Evolutionary conservation across 2,797 vertebrate species (phyloP), one percentile per base, ranked within the genome.

Genomic region (Pipistrellus pipistrellus): DNA sequence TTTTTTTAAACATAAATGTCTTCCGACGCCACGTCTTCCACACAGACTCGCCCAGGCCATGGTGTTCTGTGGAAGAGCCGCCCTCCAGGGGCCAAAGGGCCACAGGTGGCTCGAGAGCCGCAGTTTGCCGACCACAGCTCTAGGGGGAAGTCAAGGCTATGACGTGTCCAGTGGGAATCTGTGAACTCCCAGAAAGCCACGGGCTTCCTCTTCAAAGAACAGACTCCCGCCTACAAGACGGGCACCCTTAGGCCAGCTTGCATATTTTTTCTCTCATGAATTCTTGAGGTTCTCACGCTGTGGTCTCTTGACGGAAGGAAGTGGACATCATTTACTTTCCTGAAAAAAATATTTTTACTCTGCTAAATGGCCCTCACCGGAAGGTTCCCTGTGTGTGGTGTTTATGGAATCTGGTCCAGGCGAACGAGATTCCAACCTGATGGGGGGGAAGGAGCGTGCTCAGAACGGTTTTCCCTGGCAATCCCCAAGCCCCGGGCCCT

Each of bases 291-390:
- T 88, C 88, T 27, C 25, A 25, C 23, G 27, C 59, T 76, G 64
- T 35, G 59, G 41, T 77, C 73, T 85, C 71, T 84, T 77, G 38
- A 72, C 3, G 30, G 2, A 73, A 85, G 35, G 13, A 76, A 62
- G 27, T 53, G 80, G 25, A 86, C 32, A 55, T 92, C 59, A 82
- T 82, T 93, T 80, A 64, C 88, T 94, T 85, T 83, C 84, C 41
- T 64, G 30, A 4, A 4, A 11, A 59, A 12, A 18, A 13, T 59
- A 72, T n/a, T 23, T n/a, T 76, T 62, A 25, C 32, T 71, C 84
- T 80, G 82, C 72, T 77, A 30, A 81, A 23, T 21, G 73, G 55
- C 41, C 59, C 59, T 72, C 44, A 30, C n/a, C 4, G 3, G 59
- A 81, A 71, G 20, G 30, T 53, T 90, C 76, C 46, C 73, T 90